These are phyloP conservation scores for Origma solitaria DNA, from an alignment of 2,113 vertebrate genomes.

Conservation along the genomic window DNA sequence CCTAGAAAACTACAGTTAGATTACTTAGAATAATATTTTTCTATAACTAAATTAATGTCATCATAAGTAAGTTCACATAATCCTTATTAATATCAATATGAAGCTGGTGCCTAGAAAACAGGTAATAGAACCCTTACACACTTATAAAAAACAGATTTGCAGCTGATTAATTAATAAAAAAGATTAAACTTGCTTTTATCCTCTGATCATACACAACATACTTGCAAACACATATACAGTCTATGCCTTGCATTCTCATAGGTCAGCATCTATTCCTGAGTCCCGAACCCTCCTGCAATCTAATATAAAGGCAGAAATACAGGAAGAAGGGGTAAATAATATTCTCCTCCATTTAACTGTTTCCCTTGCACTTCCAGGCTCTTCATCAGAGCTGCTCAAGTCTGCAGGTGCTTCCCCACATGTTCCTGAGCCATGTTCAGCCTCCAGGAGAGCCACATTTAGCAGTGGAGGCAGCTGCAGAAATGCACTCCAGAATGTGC, in stretches of 20 bases:
- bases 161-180: conserved; percentile 6
- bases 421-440: accelerated
- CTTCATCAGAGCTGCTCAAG: not conserved
- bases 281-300: not conserved
- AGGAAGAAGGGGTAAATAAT: not conserved
- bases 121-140: not conserved
- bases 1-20: not conserved
- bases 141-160: not conserved
- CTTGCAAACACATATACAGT: not conserved
- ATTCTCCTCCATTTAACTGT: not conserved
- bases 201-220: not conserved
- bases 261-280: not conserved
- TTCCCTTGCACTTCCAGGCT: not conserved
- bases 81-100: not conserved
- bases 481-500: accelerated
- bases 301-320: not conserved
- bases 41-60: not conserved
- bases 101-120: not conserved
- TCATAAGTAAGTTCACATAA: not conserved
- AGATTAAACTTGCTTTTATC: not conserved
- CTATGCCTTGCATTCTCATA: not conserved
- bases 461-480: not conserved
- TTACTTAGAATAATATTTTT: not conserved
- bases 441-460: accelerated
- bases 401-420: not conserved